Conservation (phyloP, 2,888 invertebrate genomes). For the Ectemnius cavifrons region DNA sequence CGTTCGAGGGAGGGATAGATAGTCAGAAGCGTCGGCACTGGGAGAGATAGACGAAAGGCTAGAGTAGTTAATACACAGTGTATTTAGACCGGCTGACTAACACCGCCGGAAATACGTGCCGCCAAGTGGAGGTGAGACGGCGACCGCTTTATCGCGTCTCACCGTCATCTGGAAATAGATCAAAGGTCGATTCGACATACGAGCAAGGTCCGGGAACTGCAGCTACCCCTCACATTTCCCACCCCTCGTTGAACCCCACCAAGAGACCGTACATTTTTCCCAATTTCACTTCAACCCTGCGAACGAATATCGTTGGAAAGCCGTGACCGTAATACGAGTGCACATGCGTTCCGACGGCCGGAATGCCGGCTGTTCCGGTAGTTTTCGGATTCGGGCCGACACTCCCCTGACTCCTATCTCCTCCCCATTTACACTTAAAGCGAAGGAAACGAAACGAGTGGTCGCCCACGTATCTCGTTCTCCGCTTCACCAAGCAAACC, state of each 20-base stretch:
- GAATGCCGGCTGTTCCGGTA: not conserved
- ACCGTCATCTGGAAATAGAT: slow-evolving; percentile 55
- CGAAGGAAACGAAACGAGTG: slow-evolving; percentile 38
- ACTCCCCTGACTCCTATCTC: slow-evolving; percentile 11
- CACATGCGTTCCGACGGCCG: not conserved
- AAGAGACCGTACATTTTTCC: too few relatives aligned
- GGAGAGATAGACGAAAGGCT: slow-evolving; percentile 35
- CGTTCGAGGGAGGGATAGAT: slow-evolving; percentile 19
- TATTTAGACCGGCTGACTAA: slow-evolving; percentile 64
- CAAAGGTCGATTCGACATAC: slow-evolving; percentile 55
- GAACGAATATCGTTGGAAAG: too few relatives aligned
- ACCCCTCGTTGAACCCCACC: not conserved
- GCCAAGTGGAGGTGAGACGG: slow-evolving; percentile 44
- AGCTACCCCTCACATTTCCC: not conserved
- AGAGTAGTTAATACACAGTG: slow-evolving; percentile 42
- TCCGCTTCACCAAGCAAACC: slow-evolving; percentile 30
- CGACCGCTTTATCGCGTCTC: slow-evolving; percentile 47
- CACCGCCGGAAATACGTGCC: slow-evolving; percentile 63
- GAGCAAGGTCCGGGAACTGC: slow-evolving; percentile 42
- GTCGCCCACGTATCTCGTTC: slow-evolving; percentile 29
- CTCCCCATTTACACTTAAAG: slow-evolving; percentile 37
- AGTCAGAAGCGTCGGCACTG: slow-evolving; percentile 11
- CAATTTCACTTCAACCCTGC: too few relatives aligned
- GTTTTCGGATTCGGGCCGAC: not conserved
- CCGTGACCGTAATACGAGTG: not conserved